These are phyloP conservation scores for Polylopha cassiicola DNA, from an alignment of 2,888 invertebrate species.

Conservation along the genomic window DNA sequence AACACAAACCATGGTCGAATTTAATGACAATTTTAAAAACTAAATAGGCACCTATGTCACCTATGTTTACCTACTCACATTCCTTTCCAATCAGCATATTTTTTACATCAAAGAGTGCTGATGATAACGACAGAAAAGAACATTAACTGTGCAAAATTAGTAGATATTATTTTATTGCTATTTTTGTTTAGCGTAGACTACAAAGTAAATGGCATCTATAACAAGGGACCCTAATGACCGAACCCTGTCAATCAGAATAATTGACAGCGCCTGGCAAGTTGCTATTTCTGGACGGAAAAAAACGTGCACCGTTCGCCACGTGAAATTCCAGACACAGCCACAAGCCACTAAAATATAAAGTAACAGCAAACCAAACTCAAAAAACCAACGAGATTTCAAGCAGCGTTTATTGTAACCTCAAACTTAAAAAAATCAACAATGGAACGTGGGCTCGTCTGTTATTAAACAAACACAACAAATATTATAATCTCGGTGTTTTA, in stretches of 20 bases:
- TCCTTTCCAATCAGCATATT: too few species aligned
- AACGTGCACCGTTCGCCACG: slow-evolving; percentile 23
- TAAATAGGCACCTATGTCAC: too few species aligned
- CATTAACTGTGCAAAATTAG: too few species aligned
- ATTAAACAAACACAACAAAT: slow-evolving; percentile 36
- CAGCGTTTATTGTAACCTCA: slow-evolving; percentile 66
- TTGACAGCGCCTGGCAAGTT: slow-evolving; percentile 59
- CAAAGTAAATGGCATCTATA: slow-evolving; percentile 11
- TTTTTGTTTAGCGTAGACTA: slow-evolving; percentile 2
- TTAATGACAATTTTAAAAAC: too few species aligned
- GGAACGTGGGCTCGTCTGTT: slow-evolving; percentile 52
- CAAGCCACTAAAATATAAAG: slow-evolving; percentile 25
- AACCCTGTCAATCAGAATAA: slow-evolving; percentile 72
- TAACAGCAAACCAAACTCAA: slow-evolving; percentile 23
- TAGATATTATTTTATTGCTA: too few species aligned
- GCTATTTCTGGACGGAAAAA: slow-evolving; percentile 41
- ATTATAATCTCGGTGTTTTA: slow-evolving; percentile 27
- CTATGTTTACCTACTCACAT: too few species aligned
- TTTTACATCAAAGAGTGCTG: too few species aligned
- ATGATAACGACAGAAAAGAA: too few species aligned
- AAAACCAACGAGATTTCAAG: slow-evolving; percentile 26
- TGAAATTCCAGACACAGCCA: slow-evolving; percentile 22
- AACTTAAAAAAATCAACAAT: slow-evolving; percentile 64
- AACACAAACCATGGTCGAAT: too few species aligned
- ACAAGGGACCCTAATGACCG: slow-evolving; percentile 54